Evolutionary conservation across 2,113 vertebrate species (phyloP).

Genomic region (Corythornis vintsioides): DNA sequence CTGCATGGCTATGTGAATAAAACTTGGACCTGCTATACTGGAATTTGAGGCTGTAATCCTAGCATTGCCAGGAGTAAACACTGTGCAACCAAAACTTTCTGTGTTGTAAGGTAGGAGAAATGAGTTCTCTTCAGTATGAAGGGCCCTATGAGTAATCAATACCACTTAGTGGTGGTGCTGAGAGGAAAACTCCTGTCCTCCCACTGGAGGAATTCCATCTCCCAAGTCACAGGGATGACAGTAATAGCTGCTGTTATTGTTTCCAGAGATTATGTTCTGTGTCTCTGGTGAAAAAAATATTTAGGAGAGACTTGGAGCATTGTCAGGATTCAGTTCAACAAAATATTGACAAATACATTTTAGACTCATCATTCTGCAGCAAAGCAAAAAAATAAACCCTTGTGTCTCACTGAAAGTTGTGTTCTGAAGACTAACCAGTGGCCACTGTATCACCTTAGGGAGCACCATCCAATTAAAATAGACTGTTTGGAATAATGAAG

Average conservation of each 20-base stretch:
- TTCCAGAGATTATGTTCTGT: constrained; percentile 1
- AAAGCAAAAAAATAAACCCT: not conserved
- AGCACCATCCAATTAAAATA: not conserved
- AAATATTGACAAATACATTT: constrained; percentile 24
- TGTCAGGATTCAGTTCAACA: not conserved
- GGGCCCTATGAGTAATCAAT: not conserved
- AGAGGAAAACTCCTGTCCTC: not conserved
- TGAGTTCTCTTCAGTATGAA: not conserved
- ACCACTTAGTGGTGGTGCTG: not conserved
- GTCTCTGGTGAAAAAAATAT: not conserved
- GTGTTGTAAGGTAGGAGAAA: not conserved
- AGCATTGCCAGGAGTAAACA: not conserved
- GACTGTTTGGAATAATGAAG: not conserved
- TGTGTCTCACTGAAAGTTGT: not conserved
- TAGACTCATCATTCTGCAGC: not conserved
- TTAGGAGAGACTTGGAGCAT: not conserved
- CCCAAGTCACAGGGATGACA: not conserved
- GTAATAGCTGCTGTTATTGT: not conserved
- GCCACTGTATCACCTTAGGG: not conserved
- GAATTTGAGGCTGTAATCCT: not conserved
- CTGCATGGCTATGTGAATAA: not conserved
- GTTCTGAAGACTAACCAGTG: not conserved
- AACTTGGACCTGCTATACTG: not conserved
- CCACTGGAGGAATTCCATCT: not conserved
- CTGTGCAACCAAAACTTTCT: not conserved